phyloP scores from a whole-genome alignment of 2,888 invertebrate species.

The Drosophila suboccidentalis region DNA sequence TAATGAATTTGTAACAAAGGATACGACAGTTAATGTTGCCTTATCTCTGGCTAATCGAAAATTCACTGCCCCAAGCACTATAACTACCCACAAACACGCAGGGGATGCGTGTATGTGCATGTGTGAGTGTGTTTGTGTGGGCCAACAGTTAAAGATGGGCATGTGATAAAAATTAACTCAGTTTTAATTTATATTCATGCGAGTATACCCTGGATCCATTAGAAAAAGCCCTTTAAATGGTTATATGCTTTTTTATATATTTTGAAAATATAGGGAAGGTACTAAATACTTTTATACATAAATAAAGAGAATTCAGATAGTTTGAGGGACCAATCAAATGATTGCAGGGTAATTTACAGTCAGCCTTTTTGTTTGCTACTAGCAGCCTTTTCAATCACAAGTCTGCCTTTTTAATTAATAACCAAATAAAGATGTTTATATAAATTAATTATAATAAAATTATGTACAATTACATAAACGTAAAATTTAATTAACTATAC shows the following conservation, averaged over 20 bases:
- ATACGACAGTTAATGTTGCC: conserved; percentile 33
- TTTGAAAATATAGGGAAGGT: no score
- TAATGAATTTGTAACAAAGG: conserved; percentile 65
- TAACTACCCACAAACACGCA: conserved; percentile 61
- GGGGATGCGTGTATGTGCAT: not conserved
- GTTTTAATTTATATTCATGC: not conserved
- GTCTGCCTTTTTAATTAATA: not conserved
- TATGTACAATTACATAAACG: not conserved
- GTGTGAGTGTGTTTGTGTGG: not conserved
- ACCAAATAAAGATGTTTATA: not conserved
- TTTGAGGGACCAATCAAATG: not conserved
- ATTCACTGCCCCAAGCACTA: conserved; percentile 37
- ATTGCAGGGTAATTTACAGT: not conserved
- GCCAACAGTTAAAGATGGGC: conserved; percentile 2
- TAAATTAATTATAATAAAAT: not conserved
- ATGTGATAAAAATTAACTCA: conserved; percentile 14
- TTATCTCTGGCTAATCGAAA: conserved; percentile 68
- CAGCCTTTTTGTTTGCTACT: not conserved
- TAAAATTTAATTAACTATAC: not conserved
- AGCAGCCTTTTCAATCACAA: not conserved
- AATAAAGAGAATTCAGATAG: no score
- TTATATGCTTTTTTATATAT: no score
- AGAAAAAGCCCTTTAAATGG: not conserved
- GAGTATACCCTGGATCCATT: not conserved
- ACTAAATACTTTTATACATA: no score